Conservation (phyloP, 2,888 invertebrate species). For the Eupithecia pulchellata region DNA sequence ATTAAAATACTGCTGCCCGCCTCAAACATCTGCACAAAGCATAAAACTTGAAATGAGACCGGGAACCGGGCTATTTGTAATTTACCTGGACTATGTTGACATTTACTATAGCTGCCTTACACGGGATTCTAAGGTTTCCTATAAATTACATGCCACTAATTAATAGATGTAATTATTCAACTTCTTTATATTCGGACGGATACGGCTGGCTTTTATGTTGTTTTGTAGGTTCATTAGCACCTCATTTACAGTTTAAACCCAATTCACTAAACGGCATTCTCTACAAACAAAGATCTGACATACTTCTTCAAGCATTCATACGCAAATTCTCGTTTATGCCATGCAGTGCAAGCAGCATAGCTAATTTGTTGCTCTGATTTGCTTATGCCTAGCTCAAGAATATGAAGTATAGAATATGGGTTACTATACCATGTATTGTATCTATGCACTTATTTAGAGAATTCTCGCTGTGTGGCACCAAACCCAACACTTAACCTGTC, state of each 20-base stretch:
- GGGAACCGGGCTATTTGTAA: constrained; percentile 35
- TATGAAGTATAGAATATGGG: background rate
- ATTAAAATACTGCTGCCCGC: constrained; percentile 48
- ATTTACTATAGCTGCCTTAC: constrained; percentile 32
- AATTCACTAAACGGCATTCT: background rate
- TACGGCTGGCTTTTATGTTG: constrained; percentile 12
- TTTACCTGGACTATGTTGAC: constrained; percentile 33
- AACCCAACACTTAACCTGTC: constrained; percentile 11
- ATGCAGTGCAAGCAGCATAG: background rate
- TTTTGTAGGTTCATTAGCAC: constrained; percentile 24
- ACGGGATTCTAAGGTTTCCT: constrained; percentile 26
- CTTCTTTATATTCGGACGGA: constrained; percentile 26
- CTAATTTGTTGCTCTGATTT: background rate
- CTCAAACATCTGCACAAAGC: constrained; percentile 45
- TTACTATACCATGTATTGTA: background rate
- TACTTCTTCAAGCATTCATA: background rate
- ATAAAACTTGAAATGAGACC: constrained; percentile 41
- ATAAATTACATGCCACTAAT: constrained; percentile 29
- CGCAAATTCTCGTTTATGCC: background rate
- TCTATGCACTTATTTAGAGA: constrained; percentile 1
- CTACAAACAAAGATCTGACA: background rate
- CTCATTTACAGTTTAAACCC: constrained; percentile 5
- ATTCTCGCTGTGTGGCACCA: constrained; percentile 12
- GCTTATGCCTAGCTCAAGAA: background rate
- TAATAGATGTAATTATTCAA: constrained; percentile 31